Evolutionary conservation across 2,113 vertebrate genomes (phyloP).

Genomic region (Mungos mungo): DNA sequence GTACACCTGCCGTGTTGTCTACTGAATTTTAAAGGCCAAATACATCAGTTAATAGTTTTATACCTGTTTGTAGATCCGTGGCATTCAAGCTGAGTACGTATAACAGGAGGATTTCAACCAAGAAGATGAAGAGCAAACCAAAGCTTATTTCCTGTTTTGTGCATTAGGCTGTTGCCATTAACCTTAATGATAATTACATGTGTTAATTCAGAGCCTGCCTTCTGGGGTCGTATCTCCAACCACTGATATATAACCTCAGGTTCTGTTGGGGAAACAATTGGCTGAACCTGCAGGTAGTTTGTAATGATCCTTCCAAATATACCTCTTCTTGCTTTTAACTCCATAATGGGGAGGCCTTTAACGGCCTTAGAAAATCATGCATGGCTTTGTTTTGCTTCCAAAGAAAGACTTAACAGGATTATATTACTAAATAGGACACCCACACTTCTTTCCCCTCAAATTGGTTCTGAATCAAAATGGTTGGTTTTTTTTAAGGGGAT

Average conservation of each 20-base stretch:
- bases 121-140: not conserved
- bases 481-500: not conserved
- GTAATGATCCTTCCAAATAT: not conserved
- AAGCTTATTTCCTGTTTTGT: not conserved
- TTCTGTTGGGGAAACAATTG: not conserved
- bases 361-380: not conserved
- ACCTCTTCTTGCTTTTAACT: not conserved
- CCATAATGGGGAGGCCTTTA: not conserved
- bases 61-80: not conserved
- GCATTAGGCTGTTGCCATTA: not conserved
- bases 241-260: not conserved
- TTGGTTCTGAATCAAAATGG: conserved; percentile 5
- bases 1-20: not conserved
- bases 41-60: not conserved
- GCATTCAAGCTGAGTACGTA: not conserved
- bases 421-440: conserved; percentile 10
- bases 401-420: conserved; percentile 12
- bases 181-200: not conserved
- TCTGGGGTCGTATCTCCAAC: not conserved
- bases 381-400: conserved; percentile 29
- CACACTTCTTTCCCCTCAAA: not conserved
- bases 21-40: not conserved
- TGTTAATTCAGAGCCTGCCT: not conserved
- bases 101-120: not conserved
- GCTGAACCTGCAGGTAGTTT: not conserved